Conservation (phyloP, 2,797 vertebrate species). For the Tapera naevia region DNA sequence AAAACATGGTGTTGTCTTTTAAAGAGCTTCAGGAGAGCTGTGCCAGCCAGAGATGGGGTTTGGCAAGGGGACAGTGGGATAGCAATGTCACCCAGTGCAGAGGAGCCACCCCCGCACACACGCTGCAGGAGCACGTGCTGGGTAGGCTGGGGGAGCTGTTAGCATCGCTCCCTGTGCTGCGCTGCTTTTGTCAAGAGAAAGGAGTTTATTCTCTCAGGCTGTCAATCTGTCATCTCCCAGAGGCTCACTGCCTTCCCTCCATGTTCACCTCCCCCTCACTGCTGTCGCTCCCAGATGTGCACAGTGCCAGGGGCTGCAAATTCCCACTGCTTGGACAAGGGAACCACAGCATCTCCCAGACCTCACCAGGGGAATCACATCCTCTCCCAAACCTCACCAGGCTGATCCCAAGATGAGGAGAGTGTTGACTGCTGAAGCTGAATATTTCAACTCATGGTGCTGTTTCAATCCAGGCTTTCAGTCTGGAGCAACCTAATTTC, state of each 20-base stretch:
- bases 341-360: not conserved
- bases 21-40: not conserved
- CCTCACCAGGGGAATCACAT: not conserved
- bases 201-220: slow-evolving; percentile 46
- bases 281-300: slow-evolving; percentile 31
- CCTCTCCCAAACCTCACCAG: not conserved
- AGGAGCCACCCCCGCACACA: not conserved
- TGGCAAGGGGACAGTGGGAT: not conserved
- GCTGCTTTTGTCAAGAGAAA: not conserved
- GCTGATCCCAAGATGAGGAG: not conserved
- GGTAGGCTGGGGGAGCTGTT: not conserved
- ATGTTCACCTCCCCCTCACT: slow-evolving; percentile 11
- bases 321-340: not conserved
- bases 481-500: not conserved
- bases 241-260: slow-evolving; percentile 27
- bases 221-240: slow-evolving; percentile 59
- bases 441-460: not conserved
- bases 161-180: not conserved
- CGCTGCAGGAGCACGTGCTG: not conserved
- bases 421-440: not conserved
- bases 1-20: fast-evolving
- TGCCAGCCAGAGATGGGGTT: not conserved
- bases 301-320: not conserved
- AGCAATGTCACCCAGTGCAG: not conserved
- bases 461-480: not conserved